Conservation (phyloP, 1,140 invertebrate species). For the Brachionus rotundiformis region DNA sequence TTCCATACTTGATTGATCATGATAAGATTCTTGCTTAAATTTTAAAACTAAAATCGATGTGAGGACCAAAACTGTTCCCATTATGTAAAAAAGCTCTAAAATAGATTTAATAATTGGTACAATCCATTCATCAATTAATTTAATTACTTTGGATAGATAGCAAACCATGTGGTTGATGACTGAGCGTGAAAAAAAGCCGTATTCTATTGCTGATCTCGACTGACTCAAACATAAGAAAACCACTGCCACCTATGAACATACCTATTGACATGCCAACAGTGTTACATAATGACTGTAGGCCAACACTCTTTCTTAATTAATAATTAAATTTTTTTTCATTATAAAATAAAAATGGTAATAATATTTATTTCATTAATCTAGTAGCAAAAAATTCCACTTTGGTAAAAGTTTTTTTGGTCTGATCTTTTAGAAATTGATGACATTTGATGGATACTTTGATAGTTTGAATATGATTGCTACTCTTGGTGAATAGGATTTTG, state of each 20-base stretch:
- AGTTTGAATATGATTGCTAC: too few species aligned
- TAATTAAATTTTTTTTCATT: too few species aligned
- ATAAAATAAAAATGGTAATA: too few species aligned
- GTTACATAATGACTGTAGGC: slow-evolving; percentile 4
- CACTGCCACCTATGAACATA: background rate
- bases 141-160: slow-evolving; percentile 20
- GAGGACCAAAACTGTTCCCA: background rate
- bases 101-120: too few species aligned
- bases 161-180: background rate
- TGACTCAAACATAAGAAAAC: slow-evolving; percentile 22
- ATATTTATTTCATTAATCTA: too few species aligned
- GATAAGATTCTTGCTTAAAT: background rate
- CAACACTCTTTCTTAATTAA: slow-evolving; percentile 22
- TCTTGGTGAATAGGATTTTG: too few species aligned
- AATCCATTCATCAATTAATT: too few species aligned
- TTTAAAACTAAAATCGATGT: slow-evolving; percentile 1
- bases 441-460: too few species aligned
- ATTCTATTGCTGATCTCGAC: background rate
- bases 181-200: background rate
- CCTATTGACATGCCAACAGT: slow-evolving; percentile 21
- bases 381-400: too few species aligned
- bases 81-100: slow-evolving; percentile 5
- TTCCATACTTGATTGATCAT: background rate
- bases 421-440: too few species aligned
- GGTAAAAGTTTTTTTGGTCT: too few species aligned